Evolutionary conservation across 2,888 invertebrate species (phyloP).

Genomic region (Acleris literana): DNA sequence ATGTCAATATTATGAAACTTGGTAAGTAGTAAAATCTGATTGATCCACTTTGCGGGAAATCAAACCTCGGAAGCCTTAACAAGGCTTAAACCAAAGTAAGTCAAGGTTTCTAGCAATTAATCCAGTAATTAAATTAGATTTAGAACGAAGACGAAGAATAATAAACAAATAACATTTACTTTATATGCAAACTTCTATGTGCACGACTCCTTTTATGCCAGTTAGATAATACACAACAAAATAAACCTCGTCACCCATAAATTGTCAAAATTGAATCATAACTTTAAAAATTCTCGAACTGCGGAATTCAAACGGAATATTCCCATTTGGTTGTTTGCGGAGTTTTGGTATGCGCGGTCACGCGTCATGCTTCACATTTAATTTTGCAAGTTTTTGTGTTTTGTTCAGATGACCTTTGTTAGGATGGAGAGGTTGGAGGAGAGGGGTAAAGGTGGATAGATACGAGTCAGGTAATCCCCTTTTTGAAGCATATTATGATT

Average conservation of each 20-base stretch:
- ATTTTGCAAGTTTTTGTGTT: constrained; percentile 35
- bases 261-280: constrained; percentile 11
- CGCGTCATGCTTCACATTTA: constrained; percentile 27
- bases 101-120: too few relatives aligned
- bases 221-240: neutral
- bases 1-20: too few relatives aligned
- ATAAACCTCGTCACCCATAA: neutral
- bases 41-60: too few relatives aligned
- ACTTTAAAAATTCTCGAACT: constrained; percentile 14
- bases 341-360: constrained; percentile 34
- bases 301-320: constrained; percentile 24
- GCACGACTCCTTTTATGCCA: too few relatives aligned
- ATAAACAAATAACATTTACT: too few relatives aligned
- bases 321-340: constrained; percentile 31
- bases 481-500: too few relatives aligned
- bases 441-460: neutral
- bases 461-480: neutral
- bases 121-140: too few relatives aligned
- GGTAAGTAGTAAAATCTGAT: too few relatives aligned
- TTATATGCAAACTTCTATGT: too few relatives aligned
- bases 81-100: too few relatives aligned
- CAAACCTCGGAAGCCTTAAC: too few relatives aligned
- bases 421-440: constrained; percentile 6
- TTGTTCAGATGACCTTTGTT: constrained; percentile 22
- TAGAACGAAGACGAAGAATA: too few relatives aligned